Conservation (phyloP, 1,140 invertebrate species). For the Drosophila lowei region DNA sequence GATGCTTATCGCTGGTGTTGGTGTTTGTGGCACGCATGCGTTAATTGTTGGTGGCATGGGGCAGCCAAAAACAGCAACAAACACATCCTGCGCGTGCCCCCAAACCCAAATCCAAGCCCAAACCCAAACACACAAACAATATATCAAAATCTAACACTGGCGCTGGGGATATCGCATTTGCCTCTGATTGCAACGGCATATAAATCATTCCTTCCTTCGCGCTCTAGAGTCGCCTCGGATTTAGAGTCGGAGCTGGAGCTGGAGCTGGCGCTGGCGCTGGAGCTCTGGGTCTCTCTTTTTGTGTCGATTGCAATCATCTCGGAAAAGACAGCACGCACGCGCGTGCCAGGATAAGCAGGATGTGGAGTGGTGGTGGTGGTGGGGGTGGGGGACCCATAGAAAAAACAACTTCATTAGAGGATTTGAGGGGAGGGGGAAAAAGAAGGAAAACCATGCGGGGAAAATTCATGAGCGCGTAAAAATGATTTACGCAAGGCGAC, state of each 20-base stretch:
- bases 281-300: conserved; percentile 32
- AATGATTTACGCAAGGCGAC: conserved; percentile 75
- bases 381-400: not conserved
- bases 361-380: not conserved
- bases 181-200: conserved; percentile 68
- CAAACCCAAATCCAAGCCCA: conserved; percentile 30
- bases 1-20: conserved; percentile 55
- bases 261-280: not conserved
- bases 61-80: conserved; percentile 30
- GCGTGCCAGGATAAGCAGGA: conserved; percentile 53
- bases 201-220: conserved; percentile 62
- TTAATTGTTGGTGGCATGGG: conserved; percentile 71
- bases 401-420: conserved; percentile 71
- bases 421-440: not conserved
- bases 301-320: conserved; percentile 75
- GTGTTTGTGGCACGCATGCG: conserved; percentile 67
- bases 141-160: conserved; percentile 76
- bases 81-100: conserved; percentile 76
- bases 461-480: conserved; percentile 35
- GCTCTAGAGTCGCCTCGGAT: conserved; percentile 10
- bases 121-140: conserved; percentile 25
- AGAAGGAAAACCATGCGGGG: conserved; percentile 35
- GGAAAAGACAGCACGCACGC: conserved; percentile 73
- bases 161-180: conserved; percentile 72
- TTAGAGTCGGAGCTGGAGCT: conserved; percentile 17